Percentiles rank a stretch among this genome's conserved stretches.
phyloP scores from a whole-genome alignment of 2,797 vertebrate genomes.

The Falco novaeseelandiae region DNA sequence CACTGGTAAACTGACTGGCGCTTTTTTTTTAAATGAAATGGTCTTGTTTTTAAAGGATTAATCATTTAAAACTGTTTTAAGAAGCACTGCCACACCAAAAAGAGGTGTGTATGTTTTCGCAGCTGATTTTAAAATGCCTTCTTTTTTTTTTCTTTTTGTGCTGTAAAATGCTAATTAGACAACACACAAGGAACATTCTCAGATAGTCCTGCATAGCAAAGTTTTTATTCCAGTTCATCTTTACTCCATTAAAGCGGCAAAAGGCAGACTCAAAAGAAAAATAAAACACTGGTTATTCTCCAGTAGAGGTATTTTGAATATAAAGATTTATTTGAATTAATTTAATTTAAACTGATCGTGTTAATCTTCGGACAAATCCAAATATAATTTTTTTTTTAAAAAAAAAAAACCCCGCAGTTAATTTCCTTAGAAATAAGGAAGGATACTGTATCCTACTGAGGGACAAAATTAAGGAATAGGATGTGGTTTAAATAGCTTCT shows the following conservation, averaged over 20 bases:
- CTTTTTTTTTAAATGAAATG: background rate
- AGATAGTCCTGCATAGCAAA: background rate
- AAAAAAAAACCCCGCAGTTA: background rate
- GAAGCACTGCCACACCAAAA: background rate
- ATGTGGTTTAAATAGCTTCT: background rate
- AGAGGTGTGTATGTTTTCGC: background rate
- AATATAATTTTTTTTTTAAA: background rate
- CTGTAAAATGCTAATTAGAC: background rate
- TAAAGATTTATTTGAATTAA: background rate
- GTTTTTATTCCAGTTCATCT: background rate
- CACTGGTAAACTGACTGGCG: background rate
- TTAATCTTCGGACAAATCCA: background rate
- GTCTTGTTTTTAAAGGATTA: background rate
- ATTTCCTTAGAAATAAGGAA: background rate
- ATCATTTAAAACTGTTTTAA: background rate
- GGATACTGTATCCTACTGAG: background rate
- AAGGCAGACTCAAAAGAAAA: background rate
- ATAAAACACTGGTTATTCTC: background rate
- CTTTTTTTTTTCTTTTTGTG: background rate
- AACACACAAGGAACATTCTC: background rate
- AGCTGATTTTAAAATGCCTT: background rate
- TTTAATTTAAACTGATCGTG: background rate
- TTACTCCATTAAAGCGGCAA: background rate
- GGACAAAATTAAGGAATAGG: background rate
- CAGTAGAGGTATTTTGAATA: background rate